Evolutionary conservation across 2,113 vertebrate species (phyloP).

Genomic region (Osmerus mordax): DNA sequence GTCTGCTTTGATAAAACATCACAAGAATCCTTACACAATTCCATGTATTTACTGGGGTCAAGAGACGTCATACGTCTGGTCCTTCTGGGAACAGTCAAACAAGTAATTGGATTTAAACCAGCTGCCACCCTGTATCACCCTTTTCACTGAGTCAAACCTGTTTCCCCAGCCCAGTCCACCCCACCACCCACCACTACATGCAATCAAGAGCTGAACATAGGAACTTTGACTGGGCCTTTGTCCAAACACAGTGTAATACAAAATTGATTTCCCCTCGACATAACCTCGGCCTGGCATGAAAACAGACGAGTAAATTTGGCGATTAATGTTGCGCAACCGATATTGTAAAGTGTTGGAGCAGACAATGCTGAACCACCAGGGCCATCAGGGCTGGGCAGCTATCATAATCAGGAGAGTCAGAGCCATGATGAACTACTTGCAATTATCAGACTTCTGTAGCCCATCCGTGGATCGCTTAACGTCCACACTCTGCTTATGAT

Average conservation of each 20-base stretch:
- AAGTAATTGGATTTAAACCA: no score
- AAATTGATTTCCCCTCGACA: constrained; percentile 50
- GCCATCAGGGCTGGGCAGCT: constrained; percentile 14
- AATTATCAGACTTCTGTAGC: constrained; percentile 30
- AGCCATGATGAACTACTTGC: constrained; percentile 45
- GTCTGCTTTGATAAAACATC: no score
- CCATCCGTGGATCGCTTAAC: constrained; percentile 20
- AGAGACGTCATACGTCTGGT: no score
- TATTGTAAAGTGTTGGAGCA: background rate
- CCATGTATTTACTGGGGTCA: no score
- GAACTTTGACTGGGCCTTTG: constrained; percentile 40
- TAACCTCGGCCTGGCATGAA: constrained; percentile 29
- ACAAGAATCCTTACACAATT: no score
- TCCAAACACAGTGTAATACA: constrained; percentile 50
- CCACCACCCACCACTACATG: constrained; percentile 49
- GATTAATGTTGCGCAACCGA: constrained; percentile 44
- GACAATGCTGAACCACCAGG: constrained; percentile 12
- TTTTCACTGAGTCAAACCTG: no score
- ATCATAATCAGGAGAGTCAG: constrained; percentile 26
- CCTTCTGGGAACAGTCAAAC: no score
- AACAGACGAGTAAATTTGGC: constrained; percentile 34
- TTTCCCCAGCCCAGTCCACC: background rate
- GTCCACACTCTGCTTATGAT: constrained; percentile 37
- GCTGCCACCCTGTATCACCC: no score
- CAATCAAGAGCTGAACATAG: constrained; percentile 49